Conservation (phyloP, 2,113 vertebrate species). For the Bubalus kerabau region DNA sequence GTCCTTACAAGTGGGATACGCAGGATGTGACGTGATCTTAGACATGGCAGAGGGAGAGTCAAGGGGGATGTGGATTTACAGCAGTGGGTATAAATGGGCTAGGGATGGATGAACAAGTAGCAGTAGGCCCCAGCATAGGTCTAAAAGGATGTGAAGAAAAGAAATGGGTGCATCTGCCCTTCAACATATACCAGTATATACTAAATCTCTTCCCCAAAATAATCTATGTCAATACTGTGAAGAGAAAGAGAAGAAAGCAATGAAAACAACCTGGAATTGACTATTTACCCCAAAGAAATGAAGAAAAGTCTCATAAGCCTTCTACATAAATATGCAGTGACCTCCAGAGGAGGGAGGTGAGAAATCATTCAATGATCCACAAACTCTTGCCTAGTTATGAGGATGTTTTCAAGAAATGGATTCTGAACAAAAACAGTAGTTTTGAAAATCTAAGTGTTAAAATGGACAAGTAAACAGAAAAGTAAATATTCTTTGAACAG, state of each 20-base stretch:
- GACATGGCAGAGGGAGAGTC: background rate
- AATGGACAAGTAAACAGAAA: background rate
- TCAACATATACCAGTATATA: background rate
- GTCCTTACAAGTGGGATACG: background rate
- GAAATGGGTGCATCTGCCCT: too few relatives aligned
- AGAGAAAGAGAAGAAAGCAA: background rate
- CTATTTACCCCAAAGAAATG: background rate
- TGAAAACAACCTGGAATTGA: background rate
- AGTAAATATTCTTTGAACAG: background rate
- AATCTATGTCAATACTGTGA: background rate
- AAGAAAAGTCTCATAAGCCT: background rate
- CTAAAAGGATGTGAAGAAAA: background rate
- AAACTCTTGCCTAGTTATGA: background rate
- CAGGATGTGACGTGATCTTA: background rate
- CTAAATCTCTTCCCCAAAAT: background rate
- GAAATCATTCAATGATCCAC: background rate
- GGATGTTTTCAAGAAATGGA: background rate
- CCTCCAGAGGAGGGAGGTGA: background rate
- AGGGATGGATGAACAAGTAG: background rate
- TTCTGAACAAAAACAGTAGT: background rate
- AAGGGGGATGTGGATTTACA: background rate
- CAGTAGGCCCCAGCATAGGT: accelerated
- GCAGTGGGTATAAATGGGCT: background rate
- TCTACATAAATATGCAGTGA: background rate
- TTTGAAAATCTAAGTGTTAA: background rate